phyloP scores from a whole-genome alignment of 1,140 invertebrate genomes.

The Caerostris extrusa region DNA sequence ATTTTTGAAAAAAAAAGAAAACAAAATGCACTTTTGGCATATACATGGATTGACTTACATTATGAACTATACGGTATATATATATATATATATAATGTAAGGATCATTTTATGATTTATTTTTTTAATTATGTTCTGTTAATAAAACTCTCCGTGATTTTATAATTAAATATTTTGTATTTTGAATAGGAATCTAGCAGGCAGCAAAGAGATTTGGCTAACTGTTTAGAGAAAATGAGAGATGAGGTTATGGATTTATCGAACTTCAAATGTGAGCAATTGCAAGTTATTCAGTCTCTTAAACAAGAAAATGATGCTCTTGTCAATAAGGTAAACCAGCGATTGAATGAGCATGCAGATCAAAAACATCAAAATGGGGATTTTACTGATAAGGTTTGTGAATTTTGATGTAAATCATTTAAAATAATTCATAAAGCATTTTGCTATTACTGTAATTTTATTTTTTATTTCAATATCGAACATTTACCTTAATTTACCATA shows the following conservation, averaged over 20 bases:
- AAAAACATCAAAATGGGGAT: constrained; percentile 45
- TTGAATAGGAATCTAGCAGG: constrained; percentile 53
- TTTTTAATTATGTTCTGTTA: too few relatives aligned
- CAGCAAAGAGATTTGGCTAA: constrained; percentile 64
- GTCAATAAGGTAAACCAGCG: constrained; percentile 20
- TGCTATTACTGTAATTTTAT: too few relatives aligned
- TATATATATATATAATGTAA: too few relatives aligned
- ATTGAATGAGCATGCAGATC: constrained; percentile 18
- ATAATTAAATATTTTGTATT: neutral
- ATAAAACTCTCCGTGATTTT: too few relatives aligned
- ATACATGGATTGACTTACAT: too few relatives aligned
- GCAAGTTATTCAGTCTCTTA: constrained; percentile 60
- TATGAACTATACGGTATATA: too few relatives aligned
- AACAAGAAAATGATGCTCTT: constrained; percentile 69
- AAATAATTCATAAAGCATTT: too few relatives aligned
- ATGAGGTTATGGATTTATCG: constrained; percentile 59
- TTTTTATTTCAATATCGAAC: too few relatives aligned
- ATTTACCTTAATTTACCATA: too few relatives aligned
- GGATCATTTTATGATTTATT: too few relatives aligned
- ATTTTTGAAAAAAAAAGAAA: too few relatives aligned
- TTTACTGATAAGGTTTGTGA: constrained; percentile 38
- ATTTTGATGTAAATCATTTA: neutral
- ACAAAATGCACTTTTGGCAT: too few relatives aligned
- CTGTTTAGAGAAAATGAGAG: constrained; percentile 55
- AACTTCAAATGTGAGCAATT: constrained; percentile 58